Evolutionary conservation across 53 echinoderm and acorn worm species (phyloP).

Genomic region (Luidia sarsii): DNA sequence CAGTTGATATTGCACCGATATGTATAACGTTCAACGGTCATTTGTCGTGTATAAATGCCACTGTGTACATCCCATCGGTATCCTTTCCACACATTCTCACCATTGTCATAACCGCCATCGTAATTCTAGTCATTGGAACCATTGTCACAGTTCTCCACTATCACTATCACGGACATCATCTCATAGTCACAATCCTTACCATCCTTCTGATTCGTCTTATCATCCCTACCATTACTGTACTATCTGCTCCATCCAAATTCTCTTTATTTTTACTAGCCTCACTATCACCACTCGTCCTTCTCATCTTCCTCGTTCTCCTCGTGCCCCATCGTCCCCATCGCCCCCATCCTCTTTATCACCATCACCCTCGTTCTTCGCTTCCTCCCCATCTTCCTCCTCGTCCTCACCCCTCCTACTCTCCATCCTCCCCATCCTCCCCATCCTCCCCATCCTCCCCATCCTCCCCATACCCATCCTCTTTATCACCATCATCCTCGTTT

Average conservation of each 20-base stretch:
- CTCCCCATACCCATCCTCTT: too few relatives aligned
- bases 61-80: too few relatives aligned
- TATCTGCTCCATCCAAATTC: not conserved
- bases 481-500: not conserved
- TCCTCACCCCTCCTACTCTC: not conserved
- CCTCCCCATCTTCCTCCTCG: too few relatives aligned
- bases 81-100: too few relatives aligned
- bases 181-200: not conserved
- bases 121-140: too few relatives aligned
- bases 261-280: not conserved
- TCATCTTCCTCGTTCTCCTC: not conserved
- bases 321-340: not conserved
- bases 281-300: not conserved
- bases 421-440: too few relatives aligned
- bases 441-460: too few relatives aligned
- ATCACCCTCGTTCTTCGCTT: not conserved
- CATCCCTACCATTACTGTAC: not conserved
- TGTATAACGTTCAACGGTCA: too few relatives aligned
- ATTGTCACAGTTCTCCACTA: too few relatives aligned
- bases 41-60: too few relatives aligned
- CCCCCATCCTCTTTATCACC: not conserved
- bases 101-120: too few relatives aligned
- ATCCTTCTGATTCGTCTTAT: not conserved
- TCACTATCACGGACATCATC: not conserved
- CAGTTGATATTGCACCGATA: too few relatives aligned